Evolutionary conservation across 2,113 vertebrate species (phyloP), one percentile per base, ranked within the genome.

Genomic region (Amphiprion percula): DNA sequence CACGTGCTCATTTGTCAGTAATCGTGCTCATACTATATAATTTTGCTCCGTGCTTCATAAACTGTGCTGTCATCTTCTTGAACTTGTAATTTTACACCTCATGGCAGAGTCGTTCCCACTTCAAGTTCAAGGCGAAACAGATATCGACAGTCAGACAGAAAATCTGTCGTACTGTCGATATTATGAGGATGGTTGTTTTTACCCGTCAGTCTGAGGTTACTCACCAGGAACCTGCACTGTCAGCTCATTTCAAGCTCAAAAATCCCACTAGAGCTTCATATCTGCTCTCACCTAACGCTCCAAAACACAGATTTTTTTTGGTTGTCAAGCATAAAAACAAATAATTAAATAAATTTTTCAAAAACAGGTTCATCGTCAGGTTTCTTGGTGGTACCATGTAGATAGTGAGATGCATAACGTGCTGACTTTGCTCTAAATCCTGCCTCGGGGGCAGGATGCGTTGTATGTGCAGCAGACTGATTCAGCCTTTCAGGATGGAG

Each of bases 401-500:
- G 71, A 75, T 17, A 24, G 63, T 58, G 56, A 82, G 41, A 23
- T 33, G 9, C n/a, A 72, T 26, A 80, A 64, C 54, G 54, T 63
- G 80, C 82, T 77, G 76, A 82, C 75, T 63, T 23, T 64, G 67
- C 77, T 63, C 65, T 58, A 30, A 46, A 68, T 56, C 37, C 41
- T 33, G 30, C n/a, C 77, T 82, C n/a, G 5, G 41, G 53, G 49
- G 82, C 71, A 68, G 46, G 50, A 84, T 60, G 49, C 37, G 53
- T 7, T 37, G 53, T 52, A 59, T 39, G 61, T 46, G 59, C 56
- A 24, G 79, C 71, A n/a, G 60, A 39, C 63, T 74, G 54, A 67
- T 55, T 83, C 68, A 26, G 33, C 58, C 26, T 74, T 59, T 60
- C 10, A 77, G 58, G 62, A 67, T 59, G 52, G 56, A 28, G 64